Base-by-base conservation (phyloP, 2,888 invertebrate species). In the Abscondita cerata region DNA sequence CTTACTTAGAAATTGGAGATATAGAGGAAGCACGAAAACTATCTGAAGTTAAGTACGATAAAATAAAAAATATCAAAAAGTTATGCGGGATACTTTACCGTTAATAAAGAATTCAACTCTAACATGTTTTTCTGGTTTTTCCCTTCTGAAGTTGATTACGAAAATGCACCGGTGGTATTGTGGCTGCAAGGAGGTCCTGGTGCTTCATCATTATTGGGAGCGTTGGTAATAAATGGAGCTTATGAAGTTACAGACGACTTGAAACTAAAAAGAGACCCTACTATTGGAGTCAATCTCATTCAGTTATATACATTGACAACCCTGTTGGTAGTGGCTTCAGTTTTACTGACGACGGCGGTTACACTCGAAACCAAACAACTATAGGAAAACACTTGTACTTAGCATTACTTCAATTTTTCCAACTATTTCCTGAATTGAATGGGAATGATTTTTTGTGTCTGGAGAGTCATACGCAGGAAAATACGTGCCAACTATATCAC, bases 71-170 rank as follows among this genome's bases (percentile, higher is more conserved):
- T 11, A 81, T 89, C 31, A n/a, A 83, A 82, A 67, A 90, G 90
- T 71, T 90, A 89, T 72, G 83, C 90, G 13, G 90, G 91, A n/a
- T 93, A 86, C 74, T 82, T 94, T 55, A 94, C 93, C 0, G 93
- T 93, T 0, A 88, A 93, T 75, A 84, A 87, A 66, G 78, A 83
- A 0, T 87, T 83, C 72, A 86, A 89, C 67, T 91, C 92, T 0
- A 92, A 93, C 73, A 84, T 91, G 79, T 94, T 93, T 81, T 92
- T 94, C 78, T 94, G 94, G 94, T 94, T 90, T 74, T 93, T 93
- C 75, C 92, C 92, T 0, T 87, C 62, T 25, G 76, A 83, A 71
- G 80, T 81, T 0, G 38, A 64, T 36, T 64, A 60, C 19, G 81
- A 81, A 62, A 76, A 81, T 41, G 88, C 89, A 0, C 91, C 90